These are phyloP conservation scores for Manacus vitellinus DNA, from an alignment of 2,113 vertebrate genomes.

Conservation along the genomic window DNA sequence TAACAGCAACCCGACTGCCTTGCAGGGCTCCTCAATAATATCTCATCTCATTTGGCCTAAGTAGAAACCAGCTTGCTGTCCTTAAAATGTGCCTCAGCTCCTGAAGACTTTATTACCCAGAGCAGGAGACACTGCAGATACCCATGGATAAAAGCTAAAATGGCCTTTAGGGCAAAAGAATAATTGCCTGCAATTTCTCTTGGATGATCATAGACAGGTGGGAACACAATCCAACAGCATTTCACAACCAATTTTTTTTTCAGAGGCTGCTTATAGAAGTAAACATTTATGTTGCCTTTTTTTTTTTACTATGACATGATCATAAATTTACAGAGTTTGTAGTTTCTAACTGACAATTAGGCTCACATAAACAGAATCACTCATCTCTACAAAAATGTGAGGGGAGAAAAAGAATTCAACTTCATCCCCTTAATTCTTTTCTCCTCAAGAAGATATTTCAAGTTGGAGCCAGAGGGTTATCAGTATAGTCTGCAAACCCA, in stretches of 20 bases:
- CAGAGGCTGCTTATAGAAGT: neutral
- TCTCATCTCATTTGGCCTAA: neutral
- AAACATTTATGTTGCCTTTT: neutral
- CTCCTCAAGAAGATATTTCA: neutral
- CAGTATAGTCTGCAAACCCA: neutral
- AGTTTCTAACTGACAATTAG: neutral
- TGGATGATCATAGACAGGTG: neutral
- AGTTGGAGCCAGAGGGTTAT: neutral
- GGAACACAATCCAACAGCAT: neutral
- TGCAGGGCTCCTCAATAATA: neutral
- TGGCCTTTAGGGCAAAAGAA: neutral
- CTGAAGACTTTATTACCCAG: neutral
- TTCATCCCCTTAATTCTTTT: neutral
- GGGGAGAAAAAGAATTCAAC: neutral
- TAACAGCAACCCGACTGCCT: neutral
- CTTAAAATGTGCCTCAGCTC: neutral
- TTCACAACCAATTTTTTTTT: neutral
- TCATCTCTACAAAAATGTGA: neutral
- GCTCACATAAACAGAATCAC: neutral
- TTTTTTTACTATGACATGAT: neutral
- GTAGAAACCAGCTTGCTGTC: neutral
- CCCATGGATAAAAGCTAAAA: neutral
- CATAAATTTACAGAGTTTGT: neutral
- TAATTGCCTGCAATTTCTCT: neutral
- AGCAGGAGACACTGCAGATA: neutral